Evolutionary conservation across 2,113 vertebrate genomes (phyloP).

Genomic region (Brachyistius frenatus): DNA sequence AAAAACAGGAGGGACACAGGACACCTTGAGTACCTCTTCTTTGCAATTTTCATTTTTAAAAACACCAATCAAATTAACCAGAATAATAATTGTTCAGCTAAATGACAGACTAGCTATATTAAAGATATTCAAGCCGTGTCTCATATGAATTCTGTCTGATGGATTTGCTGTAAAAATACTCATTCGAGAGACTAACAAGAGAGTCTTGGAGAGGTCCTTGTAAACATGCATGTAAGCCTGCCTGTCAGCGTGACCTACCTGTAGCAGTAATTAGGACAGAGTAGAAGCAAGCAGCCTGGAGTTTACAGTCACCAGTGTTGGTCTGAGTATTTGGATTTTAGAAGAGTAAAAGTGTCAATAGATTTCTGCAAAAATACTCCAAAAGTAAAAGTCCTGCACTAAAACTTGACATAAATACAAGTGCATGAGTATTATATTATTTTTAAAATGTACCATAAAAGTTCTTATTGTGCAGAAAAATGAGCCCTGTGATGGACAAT

Average conservation of each 20-base stretch:
- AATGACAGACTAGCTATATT: not conserved
- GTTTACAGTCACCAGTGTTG: not conserved
- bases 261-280: conserved; percentile 44
- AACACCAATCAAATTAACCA: not conserved
- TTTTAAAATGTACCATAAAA: too few relatives aligned
- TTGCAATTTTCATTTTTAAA: conserved; percentile 15
- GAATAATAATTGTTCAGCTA: not conserved
- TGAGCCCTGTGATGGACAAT: too few relatives aligned
- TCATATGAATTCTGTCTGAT: not conserved
- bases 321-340: not conserved
- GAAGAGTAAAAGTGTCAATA: too few relatives aligned
- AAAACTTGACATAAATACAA: too few relatives aligned
- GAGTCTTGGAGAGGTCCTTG: conserved; percentile 25
- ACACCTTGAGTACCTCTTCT: conserved; percentile 15
- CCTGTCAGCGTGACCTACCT: conserved; percentile 57
- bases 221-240: conserved; percentile 38
- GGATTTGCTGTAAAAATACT: conserved; percentile 13
- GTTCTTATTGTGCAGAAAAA: too few relatives aligned
- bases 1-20: conserved; percentile 11
- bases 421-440: too few relatives aligned
- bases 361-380: too few relatives aligned
- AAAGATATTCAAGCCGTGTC: not conserved
- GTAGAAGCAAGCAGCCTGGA: conserved; percentile 3
- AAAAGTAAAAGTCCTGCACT: too few relatives aligned
- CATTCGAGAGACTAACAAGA: not conserved